Evolutionary conservation across 2,113 vertebrate species (phyloP), one percentile per base, ranked within the genome.

Genomic region (Chrysemys picta): DNA sequence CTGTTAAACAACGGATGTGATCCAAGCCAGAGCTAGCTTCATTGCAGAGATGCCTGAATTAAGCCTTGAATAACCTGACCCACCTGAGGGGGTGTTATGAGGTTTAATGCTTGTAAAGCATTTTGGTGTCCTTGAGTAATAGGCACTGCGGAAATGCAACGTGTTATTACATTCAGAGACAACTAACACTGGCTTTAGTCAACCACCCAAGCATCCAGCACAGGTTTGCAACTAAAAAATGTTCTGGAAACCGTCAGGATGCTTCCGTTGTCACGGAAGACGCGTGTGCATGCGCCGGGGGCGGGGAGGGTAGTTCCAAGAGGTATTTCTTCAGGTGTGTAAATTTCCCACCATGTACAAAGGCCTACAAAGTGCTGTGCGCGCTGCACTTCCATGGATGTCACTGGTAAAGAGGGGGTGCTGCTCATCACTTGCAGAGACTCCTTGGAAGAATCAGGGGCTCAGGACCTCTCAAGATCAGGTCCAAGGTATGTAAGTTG

Each of bases 61-160:
- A 95, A 94, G 94, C 96, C 97, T 87, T 25, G 85, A 95, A n/a
- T 94, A 91, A 90, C 96, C 93, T 96, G 97, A 97, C 96, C 97
- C 96, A 95, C 96, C 96, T 94, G 75, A 76, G 91, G 87, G 95
- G 93, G 90, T 0, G 83, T 3, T 85, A 91, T 84, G 93, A 93
- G 89, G 93, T 97, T 96, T 97, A 97, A 13, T 95, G 96, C 97
- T 97, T 92, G 89, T 29, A 19, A 95, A 96, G 97, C 96, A 95
- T 65, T 96, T 97, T 95, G 94, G 93, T 96, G 96, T 93, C 97
- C 96, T 96, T 96, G 96, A 94, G 93, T 94, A 93, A 97, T 75
- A 89, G 56, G 96, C 97, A 94, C 95, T 93, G 62, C 76, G 78
- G 96, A 95, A 97, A 94, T 56, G 87, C 95, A 78, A 89, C 85